Percentiles rank a stretch among this genome's conserved stretches.
Evolutionary conservation across 2,113 vertebrate genomes (phyloP).

Genomic region (Dicerorhinus sumatrensis): DNA sequence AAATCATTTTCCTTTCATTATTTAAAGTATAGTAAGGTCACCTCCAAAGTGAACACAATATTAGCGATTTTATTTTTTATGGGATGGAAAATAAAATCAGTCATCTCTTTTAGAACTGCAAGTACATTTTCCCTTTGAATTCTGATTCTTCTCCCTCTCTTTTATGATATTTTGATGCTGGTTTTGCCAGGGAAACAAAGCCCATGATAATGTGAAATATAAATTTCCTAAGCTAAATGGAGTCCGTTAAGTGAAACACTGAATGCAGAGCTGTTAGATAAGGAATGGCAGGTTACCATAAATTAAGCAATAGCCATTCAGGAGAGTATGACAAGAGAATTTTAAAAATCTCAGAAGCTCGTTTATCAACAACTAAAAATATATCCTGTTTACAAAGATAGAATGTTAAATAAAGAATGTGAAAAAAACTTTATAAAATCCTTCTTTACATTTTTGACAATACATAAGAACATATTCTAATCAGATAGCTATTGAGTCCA

Average conservation of each 20-base stretch:
- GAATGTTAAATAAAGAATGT: conserved; percentile 39
- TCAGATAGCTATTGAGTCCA: neutral
- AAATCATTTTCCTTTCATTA: conserved; percentile 83
- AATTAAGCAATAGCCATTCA: conserved; percentile 75
- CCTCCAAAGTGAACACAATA: conserved; percentile 78
- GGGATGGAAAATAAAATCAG: conserved; percentile 74
- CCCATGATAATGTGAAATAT: conserved; percentile 62
- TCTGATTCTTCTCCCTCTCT: conserved; percentile 57
- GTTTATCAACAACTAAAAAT: conserved; percentile 69
- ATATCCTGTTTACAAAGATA: conserved; percentile 54
- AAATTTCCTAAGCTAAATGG: conserved; percentile 80
- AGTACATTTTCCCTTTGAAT: conserved; percentile 71
- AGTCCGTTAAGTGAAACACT: conserved; percentile 79
- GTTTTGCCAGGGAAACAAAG: conserved; percentile 73
- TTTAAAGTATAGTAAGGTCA: conserved; percentile 80
- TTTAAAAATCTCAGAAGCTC: conserved; percentile 58
- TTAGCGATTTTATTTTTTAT: conserved; percentile 77
- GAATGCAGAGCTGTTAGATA: conserved; percentile 76
- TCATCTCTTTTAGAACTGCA: conserved; percentile 40
- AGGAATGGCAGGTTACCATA: conserved; percentile 77
- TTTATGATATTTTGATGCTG: conserved; percentile 76
- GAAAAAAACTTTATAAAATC: conserved; percentile 14
- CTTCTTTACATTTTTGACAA: neutral
- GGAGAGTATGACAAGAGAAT: conserved; percentile 67
- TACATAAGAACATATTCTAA: conserved; percentile 45